Percentiles rank a stretch among this genome's conserved stretches.
Conservation (phyloP, 2,113 vertebrate genomes). For the Mandrillus leucophaeus region DNA sequence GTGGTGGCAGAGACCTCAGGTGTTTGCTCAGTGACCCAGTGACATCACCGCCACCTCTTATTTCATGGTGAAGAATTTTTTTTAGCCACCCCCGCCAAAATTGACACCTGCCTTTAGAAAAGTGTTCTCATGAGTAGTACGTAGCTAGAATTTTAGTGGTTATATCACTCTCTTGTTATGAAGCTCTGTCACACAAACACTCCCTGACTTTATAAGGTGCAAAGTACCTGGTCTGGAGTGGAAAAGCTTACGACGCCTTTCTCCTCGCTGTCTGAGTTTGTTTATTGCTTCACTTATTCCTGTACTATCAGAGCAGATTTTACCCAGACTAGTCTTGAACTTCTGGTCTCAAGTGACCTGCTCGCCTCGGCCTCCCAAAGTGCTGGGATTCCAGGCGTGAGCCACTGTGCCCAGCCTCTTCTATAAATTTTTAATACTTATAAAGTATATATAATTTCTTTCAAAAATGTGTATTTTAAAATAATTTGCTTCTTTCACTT, state of each 20-base stretch:
- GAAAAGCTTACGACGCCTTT: too few species aligned
- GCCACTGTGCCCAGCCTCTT: background rate
- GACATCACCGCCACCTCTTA: background rate
- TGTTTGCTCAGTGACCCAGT: background rate
- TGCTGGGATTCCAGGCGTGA: too few species aligned
- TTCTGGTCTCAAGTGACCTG: too few species aligned
- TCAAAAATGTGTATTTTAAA: background rate
- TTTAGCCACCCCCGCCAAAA: accelerated
- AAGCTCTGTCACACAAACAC: background rate
- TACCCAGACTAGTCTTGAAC: background rate
- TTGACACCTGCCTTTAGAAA: background rate
- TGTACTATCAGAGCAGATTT: accelerated
- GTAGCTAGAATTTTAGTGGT: background rate
- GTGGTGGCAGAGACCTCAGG: background rate
- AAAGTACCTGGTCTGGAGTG: background rate
- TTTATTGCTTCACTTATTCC: too few species aligned
- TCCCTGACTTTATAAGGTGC: background rate
- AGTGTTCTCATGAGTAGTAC: background rate
- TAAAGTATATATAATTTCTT: background rate
- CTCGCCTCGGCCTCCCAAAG: too few species aligned
- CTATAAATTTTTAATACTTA: background rate
- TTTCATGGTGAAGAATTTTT: background rate
- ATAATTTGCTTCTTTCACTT: background rate
- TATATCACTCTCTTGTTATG: background rate
- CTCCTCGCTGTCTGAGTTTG: background rate